Percentiles rank a stretch among this genome's conserved stretches.
phyloP scores from a whole-genome alignment of 2,888 invertebrate species.

The Scaptomyza tumidula region DNA sequence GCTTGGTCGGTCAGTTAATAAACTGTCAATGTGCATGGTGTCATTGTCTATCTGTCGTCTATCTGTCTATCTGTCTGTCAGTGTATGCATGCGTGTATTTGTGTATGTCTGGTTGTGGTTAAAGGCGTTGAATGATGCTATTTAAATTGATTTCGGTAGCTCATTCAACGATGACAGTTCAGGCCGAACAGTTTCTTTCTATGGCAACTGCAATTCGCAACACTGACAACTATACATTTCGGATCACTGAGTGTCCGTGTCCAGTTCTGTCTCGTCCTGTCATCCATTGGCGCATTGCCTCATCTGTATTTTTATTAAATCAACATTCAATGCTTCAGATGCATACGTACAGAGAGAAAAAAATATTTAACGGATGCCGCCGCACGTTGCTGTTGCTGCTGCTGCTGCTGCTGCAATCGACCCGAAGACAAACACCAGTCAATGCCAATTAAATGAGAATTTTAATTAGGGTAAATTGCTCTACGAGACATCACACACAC shows the following conservation, averaged over 20 bases:
- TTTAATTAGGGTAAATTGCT: constrained; percentile 79
- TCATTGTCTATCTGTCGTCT: constrained; percentile 19
- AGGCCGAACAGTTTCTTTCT: constrained; percentile 14
- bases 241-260: not conserved
- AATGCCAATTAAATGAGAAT: constrained; percentile 81
- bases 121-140: constrained; percentile 72
- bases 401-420: constrained; percentile 52
- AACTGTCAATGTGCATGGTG: constrained; percentile 66
- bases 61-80: constrained; percentile 4
- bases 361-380: constrained; percentile 10
- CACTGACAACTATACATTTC: constrained; percentile 13
- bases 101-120: constrained; percentile 54
- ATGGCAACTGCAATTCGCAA: constrained; percentile 26
- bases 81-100: not conserved
- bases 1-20: constrained; percentile 68
- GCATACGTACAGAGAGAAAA: constrained; percentile 7
- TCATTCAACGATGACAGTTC: constrained; percentile 50
- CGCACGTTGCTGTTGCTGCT: not conserved
- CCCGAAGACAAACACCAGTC: constrained; percentile 76
- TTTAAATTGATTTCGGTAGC: constrained; percentile 77
- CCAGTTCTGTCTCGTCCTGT: constrained; percentile 1
- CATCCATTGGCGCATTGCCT: constrained; percentile 36
- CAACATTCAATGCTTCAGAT: constrained; percentile 56
- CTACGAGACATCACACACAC: constrained; percentile 60
- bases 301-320: constrained; percentile 77